Base-by-base conservation (phyloP, 2,113 vertebrate genomes). In the Taxidea taxus region DNA sequence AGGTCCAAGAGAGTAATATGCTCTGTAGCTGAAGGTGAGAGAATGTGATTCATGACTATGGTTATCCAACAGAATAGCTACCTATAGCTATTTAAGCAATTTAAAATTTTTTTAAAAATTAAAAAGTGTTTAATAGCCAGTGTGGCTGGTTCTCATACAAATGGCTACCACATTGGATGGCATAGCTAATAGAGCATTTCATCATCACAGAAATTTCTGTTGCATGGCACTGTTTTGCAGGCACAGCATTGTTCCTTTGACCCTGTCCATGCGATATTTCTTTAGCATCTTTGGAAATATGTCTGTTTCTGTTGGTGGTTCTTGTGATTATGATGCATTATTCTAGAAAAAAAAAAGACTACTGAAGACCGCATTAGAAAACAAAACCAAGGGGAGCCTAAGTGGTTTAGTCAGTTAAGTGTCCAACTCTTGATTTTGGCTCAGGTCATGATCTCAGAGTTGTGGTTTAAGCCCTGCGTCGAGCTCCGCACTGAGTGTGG, bases 201-300 rank as follows among this genome's bases (percentile, higher is more conserved):
- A 47, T 56, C 47, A 72, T 58, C 68, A 78, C 31, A 49, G 82
- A 77, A 87, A 34, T 39, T 91, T 87, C 62, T 85, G 20, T 54
- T 66, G 25, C 51, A 44, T 10, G 21, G n/a, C 64, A 54, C 49
- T 68, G 16, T 91, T 94, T n/a, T 51, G 62, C 39, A 72, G 31
- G 31, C 14, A 58, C 49, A 20, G 18, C 14, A 1, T 62, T 62
- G 72, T 74, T 34, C 49, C 94, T 47, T 75, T 77, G 58, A 80
- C 29, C 66, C 66, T 86, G 66, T 37, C n/a, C 34, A 51, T 44
- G 39, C 77, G 51, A n/a, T 90, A 12, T 62, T 94, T 96, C 64
- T 77, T 91, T 31, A 96, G 31, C 42, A 88, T 86, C 49, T 64
- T 78, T 92, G 87, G 58, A 95, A 91, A 66, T 89, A 15, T 72